phyloP scores from a whole-genome alignment of 1,140 invertebrate species.

The Colletes latitarsis region DNA sequence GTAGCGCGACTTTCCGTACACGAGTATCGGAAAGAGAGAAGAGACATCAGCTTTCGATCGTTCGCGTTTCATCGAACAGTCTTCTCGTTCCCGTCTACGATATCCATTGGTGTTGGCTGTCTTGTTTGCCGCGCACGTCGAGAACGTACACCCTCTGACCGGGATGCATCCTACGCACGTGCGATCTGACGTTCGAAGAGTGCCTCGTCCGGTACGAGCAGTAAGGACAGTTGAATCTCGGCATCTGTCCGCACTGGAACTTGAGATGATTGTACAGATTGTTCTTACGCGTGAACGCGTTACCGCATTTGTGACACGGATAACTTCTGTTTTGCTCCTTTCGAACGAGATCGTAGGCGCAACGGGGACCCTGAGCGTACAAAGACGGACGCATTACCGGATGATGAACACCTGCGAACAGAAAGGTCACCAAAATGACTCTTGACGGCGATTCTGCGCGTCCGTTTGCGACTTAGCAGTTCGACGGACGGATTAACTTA shows the following conservation, averaged over 20 bases:
- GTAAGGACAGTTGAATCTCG: slow-evolving; percentile 81
- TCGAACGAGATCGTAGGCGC: slow-evolving; percentile 20
- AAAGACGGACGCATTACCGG: neutral
- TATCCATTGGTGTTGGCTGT: slow-evolving; percentile 7
- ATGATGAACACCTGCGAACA: slow-evolving; percentile 47
- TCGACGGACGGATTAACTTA: neutral
- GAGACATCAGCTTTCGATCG: no score
- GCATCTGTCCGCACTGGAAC: slow-evolving; percentile 82
- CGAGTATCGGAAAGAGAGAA: no score
- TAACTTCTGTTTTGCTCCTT: slow-evolving; percentile 48
- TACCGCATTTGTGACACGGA: slow-evolving; percentile 67
- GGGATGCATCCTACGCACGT: slow-evolving; percentile 68
- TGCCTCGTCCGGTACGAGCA: slow-evolving; percentile 78
- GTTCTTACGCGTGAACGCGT: slow-evolving; percentile 67
- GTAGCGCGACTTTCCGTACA: no score
- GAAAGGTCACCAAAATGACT: slow-evolving; percentile 45
- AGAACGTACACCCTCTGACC: slow-evolving; percentile 50
- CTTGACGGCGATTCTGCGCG: neutral
- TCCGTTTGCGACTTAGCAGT: neutral
- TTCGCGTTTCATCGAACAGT: no score
- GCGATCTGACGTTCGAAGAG: slow-evolving; percentile 74
- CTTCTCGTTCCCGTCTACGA: neutral
- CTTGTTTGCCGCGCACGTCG: slow-evolving; percentile 33
- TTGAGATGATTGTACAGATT: slow-evolving; percentile 82
- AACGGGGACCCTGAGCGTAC: slow-evolving; percentile 18